These are phyloP conservation scores for Procambarus virginalis DNA, from an alignment of 1,140 invertebrate species.

Conservation along the genomic window DNA sequence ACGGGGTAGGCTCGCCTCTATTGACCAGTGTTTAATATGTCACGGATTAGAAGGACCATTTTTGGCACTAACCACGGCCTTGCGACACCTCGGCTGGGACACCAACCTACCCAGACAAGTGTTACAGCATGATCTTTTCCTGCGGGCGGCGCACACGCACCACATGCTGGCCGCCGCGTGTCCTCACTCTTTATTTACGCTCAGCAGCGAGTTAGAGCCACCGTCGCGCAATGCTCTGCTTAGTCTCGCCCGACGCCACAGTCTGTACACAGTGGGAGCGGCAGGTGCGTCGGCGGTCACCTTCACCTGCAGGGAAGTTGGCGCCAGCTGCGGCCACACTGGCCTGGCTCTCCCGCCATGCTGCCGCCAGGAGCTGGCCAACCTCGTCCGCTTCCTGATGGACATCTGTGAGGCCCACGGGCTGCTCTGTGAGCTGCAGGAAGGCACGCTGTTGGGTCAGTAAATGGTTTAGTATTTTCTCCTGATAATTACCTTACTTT, in stretches of 20 bases:
- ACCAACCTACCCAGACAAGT: conserved; percentile 17
- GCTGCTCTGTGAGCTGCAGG: conserved; percentile 60
- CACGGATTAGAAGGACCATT: conserved; percentile 52
- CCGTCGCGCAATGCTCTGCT: conserved; percentile 22
- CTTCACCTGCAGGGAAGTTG: conserved; percentile 44
- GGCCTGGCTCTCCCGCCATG: conserved; percentile 51
- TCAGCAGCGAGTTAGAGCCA: conserved; percentile 1
- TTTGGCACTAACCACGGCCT: conserved; percentile 38
- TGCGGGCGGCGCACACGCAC: conserved; percentile 23
- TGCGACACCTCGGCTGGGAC: conserved; percentile 53
- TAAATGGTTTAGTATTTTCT: background rate
- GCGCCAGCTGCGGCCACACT: conserved; percentile 12
- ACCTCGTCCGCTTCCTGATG: conserved; percentile 52
- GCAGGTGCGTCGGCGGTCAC: background rate
- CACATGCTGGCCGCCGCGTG: conserved; percentile 42
- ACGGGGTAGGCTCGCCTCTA: conserved; percentile 21
- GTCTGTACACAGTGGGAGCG: conserved; percentile 28
- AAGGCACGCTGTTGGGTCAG: conserved; percentile 55
- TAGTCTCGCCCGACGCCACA: conserved; percentile 39
- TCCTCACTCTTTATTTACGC: conserved; percentile 15
- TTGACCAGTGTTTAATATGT: conserved; percentile 39
- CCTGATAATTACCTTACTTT: too few species aligned
- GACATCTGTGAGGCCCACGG: conserved; percentile 49
- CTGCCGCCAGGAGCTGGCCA: conserved; percentile 47
- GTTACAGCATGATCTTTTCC: conserved; percentile 35